These are phyloP conservation scores for Leptobrachium ailaonicum DNA, from an alignment of 2,113 vertebrate species.

Conservation along the genomic window DNA sequence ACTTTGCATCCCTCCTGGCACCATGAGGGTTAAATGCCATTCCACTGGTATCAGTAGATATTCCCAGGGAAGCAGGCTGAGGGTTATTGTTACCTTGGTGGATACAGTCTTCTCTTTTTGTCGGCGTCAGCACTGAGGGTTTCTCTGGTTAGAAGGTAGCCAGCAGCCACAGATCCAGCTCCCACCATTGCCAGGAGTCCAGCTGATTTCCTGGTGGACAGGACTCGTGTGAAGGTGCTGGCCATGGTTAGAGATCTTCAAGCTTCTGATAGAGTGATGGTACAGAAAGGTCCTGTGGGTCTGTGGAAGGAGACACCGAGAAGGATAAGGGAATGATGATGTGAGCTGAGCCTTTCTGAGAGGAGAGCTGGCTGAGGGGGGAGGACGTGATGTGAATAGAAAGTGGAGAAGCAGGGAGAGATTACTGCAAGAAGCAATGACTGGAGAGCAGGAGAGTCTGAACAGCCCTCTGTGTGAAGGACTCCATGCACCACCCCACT, in stretches of 20 bases:
- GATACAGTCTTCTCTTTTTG: constrained; percentile 79
- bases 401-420: constrained; percentile 49
- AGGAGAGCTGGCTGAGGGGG: constrained; percentile 53
- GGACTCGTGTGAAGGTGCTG: constrained; percentile 79
- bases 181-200: constrained; percentile 82
- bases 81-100: constrained; percentile 76
- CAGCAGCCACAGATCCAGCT: constrained; percentile 81
- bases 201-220: constrained; percentile 72
- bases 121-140: constrained; percentile 69
- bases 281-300: constrained; percentile 26
- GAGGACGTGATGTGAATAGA: constrained; percentile 50
- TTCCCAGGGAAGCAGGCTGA: not conserved
- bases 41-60: not conserved
- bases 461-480: constrained; percentile 1
- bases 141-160: constrained; percentile 79
- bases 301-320: constrained; percentile 38
- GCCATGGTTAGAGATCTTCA: constrained; percentile 70
- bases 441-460: constrained; percentile 17
- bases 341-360: constrained; percentile 6
- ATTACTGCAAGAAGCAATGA: constrained; percentile 37
- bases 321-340: not conserved
- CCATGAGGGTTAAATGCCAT: not conserved
- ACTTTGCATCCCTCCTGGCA: not conserved
- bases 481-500: not conserved
- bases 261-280: constrained; percentile 18